Percentiles rank a stretch among this genome's conserved stretches.
These are phyloP conservation scores for Daboia siamensis DNA, from an alignment of 2,113 vertebrate species.

Conservation along the genomic window DNA sequence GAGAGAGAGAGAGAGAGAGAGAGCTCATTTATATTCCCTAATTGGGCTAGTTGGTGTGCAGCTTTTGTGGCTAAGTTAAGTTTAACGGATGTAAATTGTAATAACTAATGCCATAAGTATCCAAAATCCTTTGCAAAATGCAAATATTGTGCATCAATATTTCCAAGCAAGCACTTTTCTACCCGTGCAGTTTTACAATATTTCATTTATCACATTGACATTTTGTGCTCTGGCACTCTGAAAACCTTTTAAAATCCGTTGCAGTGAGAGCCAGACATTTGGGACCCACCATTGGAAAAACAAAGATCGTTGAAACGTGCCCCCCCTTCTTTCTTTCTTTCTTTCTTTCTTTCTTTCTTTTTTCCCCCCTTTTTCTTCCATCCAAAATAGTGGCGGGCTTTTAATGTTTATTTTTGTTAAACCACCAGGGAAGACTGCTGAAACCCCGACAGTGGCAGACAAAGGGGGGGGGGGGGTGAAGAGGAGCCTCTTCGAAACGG, in stretches of 20 bases:
- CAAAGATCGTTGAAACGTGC: neutral
- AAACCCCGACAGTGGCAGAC: neutral
- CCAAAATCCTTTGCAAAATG: neutral
- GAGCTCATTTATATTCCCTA: neutral
- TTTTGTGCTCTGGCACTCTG: neutral
- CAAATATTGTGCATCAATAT: neutral
- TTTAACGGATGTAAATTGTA: neutral
- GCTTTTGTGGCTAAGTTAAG: neutral
- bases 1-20: neutral
- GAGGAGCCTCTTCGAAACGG: neutral
- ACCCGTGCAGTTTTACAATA: neutral
- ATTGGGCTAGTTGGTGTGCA: neutral
- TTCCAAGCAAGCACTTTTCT: neutral
- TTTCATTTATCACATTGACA: neutral
- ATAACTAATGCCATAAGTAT: neutral
- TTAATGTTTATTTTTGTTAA: neutral
- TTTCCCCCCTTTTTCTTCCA: neutral
- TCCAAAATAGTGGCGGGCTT: neutral
- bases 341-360: too few species aligned
- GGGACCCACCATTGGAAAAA: neutral
- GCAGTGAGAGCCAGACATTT: neutral
- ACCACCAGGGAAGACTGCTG: neutral
- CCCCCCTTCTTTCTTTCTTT: too few species aligned
- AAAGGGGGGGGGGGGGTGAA: neutral
- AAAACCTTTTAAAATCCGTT: neutral